Conservation (phyloP, 2,888 invertebrate species). For the Chrysolina americana region DNA sequence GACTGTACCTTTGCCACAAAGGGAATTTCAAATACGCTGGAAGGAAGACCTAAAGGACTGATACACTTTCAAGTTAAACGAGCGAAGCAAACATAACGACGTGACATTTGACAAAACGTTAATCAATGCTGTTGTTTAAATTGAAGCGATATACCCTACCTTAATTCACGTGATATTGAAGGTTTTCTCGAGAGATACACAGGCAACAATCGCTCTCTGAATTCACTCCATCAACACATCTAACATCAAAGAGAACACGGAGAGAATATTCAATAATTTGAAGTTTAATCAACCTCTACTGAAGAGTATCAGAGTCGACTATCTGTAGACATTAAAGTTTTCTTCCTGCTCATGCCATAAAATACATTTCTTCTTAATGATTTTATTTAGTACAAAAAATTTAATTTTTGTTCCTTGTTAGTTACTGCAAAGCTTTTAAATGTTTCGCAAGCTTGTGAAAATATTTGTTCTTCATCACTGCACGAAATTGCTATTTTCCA, state of each 20-base stretch:
- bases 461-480: too few species aligned
- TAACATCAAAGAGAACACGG: conserved; percentile 26
- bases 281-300: not conserved
- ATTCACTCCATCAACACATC: conserved; percentile 20
- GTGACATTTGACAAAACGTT: conserved; percentile 1
- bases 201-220: conserved; percentile 26
- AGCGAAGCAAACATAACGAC: not conserved
- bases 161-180: conserved; percentile 18
- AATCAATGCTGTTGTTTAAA: conserved; percentile 14
- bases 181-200: conserved; percentile 27
- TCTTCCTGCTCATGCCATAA: too few species aligned
- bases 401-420: too few species aligned
- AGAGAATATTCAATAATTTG: not conserved
- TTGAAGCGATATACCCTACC: not conserved
- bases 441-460: too few species aligned
- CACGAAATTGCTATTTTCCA: too few species aligned
- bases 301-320: too few species aligned
- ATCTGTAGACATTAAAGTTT: too few species aligned
- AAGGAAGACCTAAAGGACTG: conserved; percentile 10
- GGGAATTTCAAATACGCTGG: not conserved
- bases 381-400: too few species aligned
- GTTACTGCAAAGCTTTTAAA: too few species aligned
- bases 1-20: not conserved
- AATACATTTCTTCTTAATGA: too few species aligned
- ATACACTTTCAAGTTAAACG: not conserved